phyloP scores from a whole-genome alignment of 2,113 vertebrate genomes.

The Saccopteryx bilineata region DNA sequence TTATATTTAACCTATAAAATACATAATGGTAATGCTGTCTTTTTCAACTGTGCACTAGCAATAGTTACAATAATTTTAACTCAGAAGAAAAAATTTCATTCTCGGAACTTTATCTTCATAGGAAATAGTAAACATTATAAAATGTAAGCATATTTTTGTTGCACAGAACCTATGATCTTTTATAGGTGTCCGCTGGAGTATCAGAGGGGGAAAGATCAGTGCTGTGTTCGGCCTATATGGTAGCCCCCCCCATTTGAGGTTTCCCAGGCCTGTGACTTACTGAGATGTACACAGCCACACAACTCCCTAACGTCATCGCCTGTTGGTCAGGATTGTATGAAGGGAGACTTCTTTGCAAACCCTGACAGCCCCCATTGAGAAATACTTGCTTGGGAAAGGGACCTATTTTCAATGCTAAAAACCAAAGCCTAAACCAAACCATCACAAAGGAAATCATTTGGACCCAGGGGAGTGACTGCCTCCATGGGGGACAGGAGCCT shows the following conservation, averaged over 20 bases:
- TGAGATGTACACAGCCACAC: background rate
- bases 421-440: constrained; percentile 3
- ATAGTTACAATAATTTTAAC: background rate
- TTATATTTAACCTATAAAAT: constrained; percentile 32
- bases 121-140: constrained; percentile 2
- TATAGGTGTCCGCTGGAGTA: background rate
- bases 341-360: background rate
- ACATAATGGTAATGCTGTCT: background rate
- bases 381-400: background rate
- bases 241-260: background rate
- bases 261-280: background rate
- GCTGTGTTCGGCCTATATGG: background rate
- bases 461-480: rapidly evolving
- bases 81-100: constrained; percentile 3
- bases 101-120: background rate
- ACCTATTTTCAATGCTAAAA: constrained; percentile 5
- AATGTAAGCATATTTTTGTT: background rate
- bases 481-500: rapidly evolving
- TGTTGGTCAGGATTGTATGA: background rate
- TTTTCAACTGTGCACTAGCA: background rate
- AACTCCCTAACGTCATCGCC: background rate
- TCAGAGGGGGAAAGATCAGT: background rate
- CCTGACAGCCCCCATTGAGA: background rate
- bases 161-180: background rate
- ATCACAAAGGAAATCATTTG: background rate